Evolutionary conservation across 1,140 invertebrate species (phyloP), one percentile per base, ranked within the genome.

Genomic region (Formica selysi): DNA sequence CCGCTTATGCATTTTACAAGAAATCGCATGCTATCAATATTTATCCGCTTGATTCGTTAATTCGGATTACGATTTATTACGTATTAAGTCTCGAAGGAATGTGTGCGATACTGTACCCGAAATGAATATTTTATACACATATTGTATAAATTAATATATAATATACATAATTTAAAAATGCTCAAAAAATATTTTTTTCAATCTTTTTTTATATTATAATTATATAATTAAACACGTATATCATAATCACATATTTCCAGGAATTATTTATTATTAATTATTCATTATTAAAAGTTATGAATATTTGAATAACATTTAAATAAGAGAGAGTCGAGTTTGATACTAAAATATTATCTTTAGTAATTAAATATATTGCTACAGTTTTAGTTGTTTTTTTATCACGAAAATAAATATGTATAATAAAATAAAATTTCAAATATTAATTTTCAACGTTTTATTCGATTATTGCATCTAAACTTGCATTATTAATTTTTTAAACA

Each of bases 1-100:
- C 76, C 3, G 29, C 70, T 29, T 54, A 62, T 78, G 87, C 74
- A 83, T 89, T 89, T 89, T 89, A 78, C 88, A 86, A 81, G 76
- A 79, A 89, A 73, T 86, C 70, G 71, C 88, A 59, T 73, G 48
- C 61, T 10, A 67, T 81, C 80, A 59, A 22, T 62, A 59, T 73
- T 61, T 73, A 85, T 86, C 70, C 76, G 74, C 71, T 29, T 84
- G 59, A 89, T 86, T 88, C 85, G 78, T 83, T 89, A 86, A 78
- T 26, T 54, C 79, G n/a, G 26, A 44, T 83, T 83, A 83, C 41
- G 41, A 29, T 83, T 83, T 61, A 83, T 83, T 74, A 83, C 68
- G 38, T 44, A 68, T 83, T 74, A 73, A 73, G 48, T 83, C 57
- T 11, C 38, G 22, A n/a, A 26, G 68, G 36, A 74, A 73, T 83